phyloP scores from a whole-genome alignment of 1,140 invertebrate genomes.

The Bathynomus jamesi region DNA sequence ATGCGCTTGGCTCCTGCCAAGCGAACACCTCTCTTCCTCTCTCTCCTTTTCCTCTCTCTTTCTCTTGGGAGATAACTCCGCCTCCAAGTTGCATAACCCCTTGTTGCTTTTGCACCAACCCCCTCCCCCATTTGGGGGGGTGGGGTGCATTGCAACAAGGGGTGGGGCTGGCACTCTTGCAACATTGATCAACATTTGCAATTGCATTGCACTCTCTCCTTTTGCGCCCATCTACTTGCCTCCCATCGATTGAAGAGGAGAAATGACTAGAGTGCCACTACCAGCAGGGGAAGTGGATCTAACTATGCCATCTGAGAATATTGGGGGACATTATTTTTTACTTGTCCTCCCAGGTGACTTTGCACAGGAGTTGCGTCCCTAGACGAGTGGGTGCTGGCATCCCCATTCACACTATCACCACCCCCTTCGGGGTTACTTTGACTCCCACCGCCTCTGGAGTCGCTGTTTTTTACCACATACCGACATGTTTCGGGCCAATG shows the following conservation, averaged over 20 bases:
- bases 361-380: constrained; percentile 25
- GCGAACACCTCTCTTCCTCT: too few relatives aligned
- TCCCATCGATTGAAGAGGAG: not conserved
- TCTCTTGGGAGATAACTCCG: too few relatives aligned
- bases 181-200: too few relatives aligned
- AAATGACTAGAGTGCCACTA: not conserved
- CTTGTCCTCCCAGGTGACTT: not conserved
- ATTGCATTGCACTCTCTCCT: too few relatives aligned
- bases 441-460: constrained; percentile 15
- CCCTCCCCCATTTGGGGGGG: too few relatives aligned
- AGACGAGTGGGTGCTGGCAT: constrained; percentile 28
- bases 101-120: too few relatives aligned
- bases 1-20: too few relatives aligned
- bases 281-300: not conserved
- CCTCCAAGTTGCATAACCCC: too few relatives aligned
- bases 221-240: too few relatives aligned
- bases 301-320: not conserved
- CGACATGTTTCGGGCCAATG: constrained; percentile 51
- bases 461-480: constrained; percentile 43
- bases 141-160: too few relatives aligned
- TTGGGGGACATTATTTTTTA: not conserved
- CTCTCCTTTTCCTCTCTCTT: too few relatives aligned
- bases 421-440: constrained; percentile 18
- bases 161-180: too few relatives aligned
- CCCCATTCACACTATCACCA: constrained; percentile 25